Evolutionary conservation across 2,113 vertebrate genomes (phyloP).

Genomic region (Phoenicopterus ruber): DNA sequence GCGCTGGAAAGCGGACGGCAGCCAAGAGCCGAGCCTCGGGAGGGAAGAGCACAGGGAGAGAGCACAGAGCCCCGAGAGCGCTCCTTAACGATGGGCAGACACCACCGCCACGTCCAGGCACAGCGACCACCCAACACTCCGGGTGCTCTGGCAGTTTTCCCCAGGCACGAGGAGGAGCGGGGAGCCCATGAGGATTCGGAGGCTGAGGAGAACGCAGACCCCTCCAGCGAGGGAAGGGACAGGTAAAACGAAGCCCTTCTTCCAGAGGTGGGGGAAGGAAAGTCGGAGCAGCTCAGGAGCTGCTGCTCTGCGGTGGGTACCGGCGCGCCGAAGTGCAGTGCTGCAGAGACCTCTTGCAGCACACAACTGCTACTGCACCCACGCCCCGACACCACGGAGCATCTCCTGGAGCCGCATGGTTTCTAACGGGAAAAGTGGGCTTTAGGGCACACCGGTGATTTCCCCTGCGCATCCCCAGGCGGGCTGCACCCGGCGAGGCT

Average conservation of each 20-base stretch:
- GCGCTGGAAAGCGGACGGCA: neutral
- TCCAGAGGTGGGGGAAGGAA: neutral
- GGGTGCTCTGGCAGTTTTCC: neutral
- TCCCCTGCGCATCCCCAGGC: accelerated
- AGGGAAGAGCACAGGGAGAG: no score
- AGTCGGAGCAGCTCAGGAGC: accelerated
- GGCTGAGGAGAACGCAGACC: neutral
- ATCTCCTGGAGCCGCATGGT: accelerated
- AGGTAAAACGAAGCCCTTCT: neutral
- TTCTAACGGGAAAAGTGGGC: accelerated
- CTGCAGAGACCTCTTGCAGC: slow-evolving; percentile 62
- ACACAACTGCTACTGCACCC: slow-evolving; percentile 10
- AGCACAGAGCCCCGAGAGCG: neutral
- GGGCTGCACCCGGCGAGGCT: neutral
- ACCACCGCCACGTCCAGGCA: no score
- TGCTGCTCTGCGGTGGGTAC: neutral
- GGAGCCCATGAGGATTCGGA: neutral
- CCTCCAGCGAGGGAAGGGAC: neutral
- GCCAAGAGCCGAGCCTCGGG: neutral
- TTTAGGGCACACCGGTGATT: neutral
- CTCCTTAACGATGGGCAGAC: accelerated
- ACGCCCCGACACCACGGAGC: accelerated
- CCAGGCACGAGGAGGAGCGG: neutral
- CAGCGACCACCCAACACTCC: neutral
- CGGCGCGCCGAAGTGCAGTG: accelerated